Conservation (phyloP, 2,888 invertebrate species). For the Habroteleia sp. region DNA sequence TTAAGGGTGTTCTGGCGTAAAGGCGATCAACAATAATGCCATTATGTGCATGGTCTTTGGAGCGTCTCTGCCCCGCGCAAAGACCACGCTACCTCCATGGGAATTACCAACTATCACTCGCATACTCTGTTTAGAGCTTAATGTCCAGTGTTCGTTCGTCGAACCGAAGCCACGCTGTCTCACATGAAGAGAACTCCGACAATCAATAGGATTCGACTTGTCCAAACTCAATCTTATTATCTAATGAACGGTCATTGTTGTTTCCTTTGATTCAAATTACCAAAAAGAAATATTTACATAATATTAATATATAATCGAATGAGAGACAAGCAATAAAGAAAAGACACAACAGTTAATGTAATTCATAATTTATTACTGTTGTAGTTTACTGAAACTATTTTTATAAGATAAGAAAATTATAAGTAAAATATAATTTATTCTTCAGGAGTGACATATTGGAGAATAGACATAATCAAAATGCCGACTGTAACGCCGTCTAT, state of each 20-base stretch:
- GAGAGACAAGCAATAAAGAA: too few species aligned
- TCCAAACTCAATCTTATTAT: constrained; percentile 56
- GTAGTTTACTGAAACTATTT: too few species aligned
- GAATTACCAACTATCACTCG: constrained; percentile 72
- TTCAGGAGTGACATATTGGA: too few species aligned
- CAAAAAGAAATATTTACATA: constrained; percentile 11
- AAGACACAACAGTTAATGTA: too few species aligned
- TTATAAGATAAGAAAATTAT: too few species aligned
- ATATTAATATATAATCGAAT: too few species aligned
- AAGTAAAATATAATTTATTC: too few species aligned
- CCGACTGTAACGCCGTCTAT: too few species aligned
- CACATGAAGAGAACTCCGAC: constrained; percentile 41
- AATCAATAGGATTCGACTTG: constrained; percentile 61
- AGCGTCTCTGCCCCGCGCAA: constrained; percentile 60
- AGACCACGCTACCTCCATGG: constrained; percentile 57
- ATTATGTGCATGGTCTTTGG: constrained; percentile 68
- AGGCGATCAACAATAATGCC: constrained; percentile 70
- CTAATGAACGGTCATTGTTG: constrained; percentile 37
- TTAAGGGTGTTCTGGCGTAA: constrained; percentile 70
- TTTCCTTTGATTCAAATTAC: constrained; percentile 23
- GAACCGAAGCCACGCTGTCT: constrained; percentile 60
- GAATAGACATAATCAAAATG: too few species aligned
- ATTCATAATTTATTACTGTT: too few species aligned
- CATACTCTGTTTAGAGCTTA: constrained; percentile 73
- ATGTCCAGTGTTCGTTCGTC: constrained; percentile 68